Conservation (phyloP, 2,797 vertebrate genomes). For the Acrossocheilus fasciatus region DNA sequence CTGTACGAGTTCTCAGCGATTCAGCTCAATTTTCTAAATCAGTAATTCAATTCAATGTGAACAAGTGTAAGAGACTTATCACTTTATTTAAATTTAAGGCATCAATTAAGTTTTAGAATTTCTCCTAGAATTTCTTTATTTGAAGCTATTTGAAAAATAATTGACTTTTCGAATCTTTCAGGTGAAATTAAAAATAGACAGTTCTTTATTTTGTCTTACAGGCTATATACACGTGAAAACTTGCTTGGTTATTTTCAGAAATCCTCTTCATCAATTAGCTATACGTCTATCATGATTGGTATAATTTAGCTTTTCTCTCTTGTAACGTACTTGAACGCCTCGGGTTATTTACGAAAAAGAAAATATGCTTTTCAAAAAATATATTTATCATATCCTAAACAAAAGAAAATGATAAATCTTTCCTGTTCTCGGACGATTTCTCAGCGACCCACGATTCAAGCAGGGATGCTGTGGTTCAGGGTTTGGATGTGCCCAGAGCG, state of each 20-base stretch:
- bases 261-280: not conserved
- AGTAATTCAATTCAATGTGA: not conserved
- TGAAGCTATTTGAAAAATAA: not conserved
- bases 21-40: not conserved
- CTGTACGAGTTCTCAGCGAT: not conserved
- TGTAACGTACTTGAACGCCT: not conserved
- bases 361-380: not conserved
- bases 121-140: not conserved
- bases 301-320: not conserved
- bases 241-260: not conserved
- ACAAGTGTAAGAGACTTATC: not conserved
- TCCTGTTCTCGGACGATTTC: not conserved
- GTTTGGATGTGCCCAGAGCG: conserved; percentile 55
- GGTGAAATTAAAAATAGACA: not conserved
- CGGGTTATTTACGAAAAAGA: not conserved
- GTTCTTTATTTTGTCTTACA: not conserved
- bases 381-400: not conserved
- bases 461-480: not conserved
- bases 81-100: not conserved
- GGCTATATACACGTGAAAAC: not conserved
- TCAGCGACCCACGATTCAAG: conserved; percentile 5
- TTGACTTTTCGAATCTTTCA: not conserved
- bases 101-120: not conserved
- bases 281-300: not conserved
- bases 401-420: not conserved